Conservation (phyloP, 2,113 vertebrate genomes). For the Nerophis lumbriciformis region DNA sequence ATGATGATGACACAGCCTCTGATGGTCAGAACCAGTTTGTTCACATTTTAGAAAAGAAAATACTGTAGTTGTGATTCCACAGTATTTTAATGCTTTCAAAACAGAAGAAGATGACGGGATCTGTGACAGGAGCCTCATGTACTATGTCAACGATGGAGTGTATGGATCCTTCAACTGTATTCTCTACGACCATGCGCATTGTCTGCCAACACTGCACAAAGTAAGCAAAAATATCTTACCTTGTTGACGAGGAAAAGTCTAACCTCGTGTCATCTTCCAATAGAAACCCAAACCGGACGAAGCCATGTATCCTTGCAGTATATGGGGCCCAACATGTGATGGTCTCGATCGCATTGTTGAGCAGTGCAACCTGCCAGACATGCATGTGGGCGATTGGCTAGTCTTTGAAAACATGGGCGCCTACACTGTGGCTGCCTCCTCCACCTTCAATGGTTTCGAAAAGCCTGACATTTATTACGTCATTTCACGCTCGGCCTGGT, state of each 20-base stretch:
- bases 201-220: constrained; percentile 85
- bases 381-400: constrained; percentile 94
- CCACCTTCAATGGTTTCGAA: constrained; percentile 98
- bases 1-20: constrained; percentile 81
- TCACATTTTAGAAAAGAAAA: not conserved
- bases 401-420: constrained; percentile 97
- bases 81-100: not conserved
- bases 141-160: constrained; percentile 95
- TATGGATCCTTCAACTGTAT: constrained; percentile 99
- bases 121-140: constrained; percentile 88
- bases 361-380: constrained; percentile 81
- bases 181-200: constrained; percentile 90
- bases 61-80: not conserved
- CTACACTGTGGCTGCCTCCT: constrained; percentile 91
- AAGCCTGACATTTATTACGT: constrained; percentile 87
- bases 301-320: constrained; percentile 83
- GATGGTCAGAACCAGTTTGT: constrained; percentile 65
- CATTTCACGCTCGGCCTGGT: constrained; percentile 87
- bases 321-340: constrained; percentile 96
- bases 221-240: constrained; percentile 48
- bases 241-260: too few species aligned
- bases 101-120: constrained; percentile 85
- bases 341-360: constrained; percentile 93
- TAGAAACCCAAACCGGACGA: constrained; percentile 92
- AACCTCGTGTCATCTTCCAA: not conserved